Base-by-base conservation (phyloP, 2,888 invertebrate genomes). In the Alloplasta piceator region DNA sequence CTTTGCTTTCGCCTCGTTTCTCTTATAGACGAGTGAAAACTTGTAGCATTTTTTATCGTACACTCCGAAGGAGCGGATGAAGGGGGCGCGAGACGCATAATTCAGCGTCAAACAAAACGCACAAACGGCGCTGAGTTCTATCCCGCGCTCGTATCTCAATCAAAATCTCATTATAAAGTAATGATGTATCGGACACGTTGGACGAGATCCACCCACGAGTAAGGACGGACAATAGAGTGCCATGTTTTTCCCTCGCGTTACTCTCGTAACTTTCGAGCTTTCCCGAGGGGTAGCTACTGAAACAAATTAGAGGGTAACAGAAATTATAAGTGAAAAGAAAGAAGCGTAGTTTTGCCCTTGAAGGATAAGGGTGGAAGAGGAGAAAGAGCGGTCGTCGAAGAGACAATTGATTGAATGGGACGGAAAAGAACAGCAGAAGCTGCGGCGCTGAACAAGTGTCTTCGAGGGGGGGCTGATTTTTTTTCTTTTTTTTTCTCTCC, bases 151-250 rank as follows among this genome's bases (percentile, higher is more conserved):
- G 63, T 80, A 63, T 76, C 71, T 80, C 71, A 80, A 80, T 80
- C 71, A 80, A 80, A 76, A 67, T 75, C 52, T 76, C 76, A 80
- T 80, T 72, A 64, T 76, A 80, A 67, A 67, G 43, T 74, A 39
- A 74, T 66, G 48, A 16, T 52, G 26, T 52, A 43, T 36, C 5
- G 14, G 12, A 43, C 10, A 16, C 48, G 46, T 48, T 26, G 26
- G 1, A 26, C 56, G 56, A 10, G 26, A 26, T 26, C 68, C 16
- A 12, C 43, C n/a, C 55, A 6, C 6, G 70, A 46, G 26, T 16
- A 16, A 56, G 48, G 55, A 50, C 6, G 43, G 7, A n/a, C 48
- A 38, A 64, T 46, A n/a, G n/a, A n/a, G 26, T 26, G 26, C n/a
- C n/a, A n/a, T 26, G 26, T 26, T 26, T 26, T 3, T 26, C 26